Conservation (phyloP, 2,113 vertebrate genomes). For the Passer domesticus region DNA sequence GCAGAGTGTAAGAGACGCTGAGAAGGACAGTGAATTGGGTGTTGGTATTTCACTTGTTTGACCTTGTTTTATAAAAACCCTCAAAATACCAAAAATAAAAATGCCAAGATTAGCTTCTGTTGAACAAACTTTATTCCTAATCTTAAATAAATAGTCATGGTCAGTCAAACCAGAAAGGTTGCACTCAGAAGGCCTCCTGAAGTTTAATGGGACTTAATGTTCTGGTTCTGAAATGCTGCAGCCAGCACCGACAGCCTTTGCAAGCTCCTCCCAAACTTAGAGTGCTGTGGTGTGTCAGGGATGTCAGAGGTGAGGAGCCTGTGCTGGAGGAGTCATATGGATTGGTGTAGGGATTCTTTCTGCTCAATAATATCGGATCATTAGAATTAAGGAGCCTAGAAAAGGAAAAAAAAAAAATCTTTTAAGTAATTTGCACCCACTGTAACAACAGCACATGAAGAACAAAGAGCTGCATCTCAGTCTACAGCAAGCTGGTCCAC, state of each 20-base stretch:
- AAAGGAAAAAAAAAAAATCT: neutral
- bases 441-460: neutral
- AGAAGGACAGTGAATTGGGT: neutral
- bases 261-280: neutral
- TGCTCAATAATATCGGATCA: neutral
- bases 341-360: neutral
- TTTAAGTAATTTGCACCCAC: neutral
- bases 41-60: neutral
- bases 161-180: neutral
- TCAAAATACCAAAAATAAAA: neutral
- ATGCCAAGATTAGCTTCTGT: neutral
- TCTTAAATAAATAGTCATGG: conserved; percentile 2
- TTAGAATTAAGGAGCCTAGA: neutral
- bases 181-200: neutral
- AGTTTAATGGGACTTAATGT: neutral
- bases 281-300: neutral
- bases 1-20: neutral
- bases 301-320: neutral
- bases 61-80: neutral
- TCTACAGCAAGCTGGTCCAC: neutral
- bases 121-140: conserved; percentile 2
- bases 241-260: accelerated
- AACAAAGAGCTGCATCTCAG: neutral
- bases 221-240: neutral
- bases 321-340: neutral